phyloP scores from a whole-genome alignment of 2,888 invertebrate genomes.

The Marronus borbonicus region DNA sequence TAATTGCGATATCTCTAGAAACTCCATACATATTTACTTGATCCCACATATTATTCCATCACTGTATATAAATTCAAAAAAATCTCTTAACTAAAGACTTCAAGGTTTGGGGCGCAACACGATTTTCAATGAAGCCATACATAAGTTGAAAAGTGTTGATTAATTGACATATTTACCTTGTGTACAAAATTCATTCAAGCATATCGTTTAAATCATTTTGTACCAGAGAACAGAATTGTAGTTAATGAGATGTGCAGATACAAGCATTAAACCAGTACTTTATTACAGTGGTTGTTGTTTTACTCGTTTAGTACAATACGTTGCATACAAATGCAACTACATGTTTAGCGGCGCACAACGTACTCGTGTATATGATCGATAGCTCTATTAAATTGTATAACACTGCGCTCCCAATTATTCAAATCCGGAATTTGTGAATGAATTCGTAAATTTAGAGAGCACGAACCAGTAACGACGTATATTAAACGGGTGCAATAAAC shows the following conservation, averaged over 20 bases:
- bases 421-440: constrained; percentile 45
- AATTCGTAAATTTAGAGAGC: constrained; percentile 37
- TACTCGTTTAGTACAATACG: constrained; percentile 7
- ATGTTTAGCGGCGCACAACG: constrained; percentile 1
- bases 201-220: too few relatives aligned
- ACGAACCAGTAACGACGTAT: constrained; percentile 33
- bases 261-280: background rate
- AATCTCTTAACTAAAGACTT: too few relatives aligned
- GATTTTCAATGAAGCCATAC: too few relatives aligned
- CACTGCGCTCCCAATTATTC: constrained; percentile 43
- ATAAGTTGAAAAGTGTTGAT: too few relatives aligned
- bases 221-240: background rate
- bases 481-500: constrained; percentile 46
- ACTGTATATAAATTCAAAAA: too few relatives aligned
- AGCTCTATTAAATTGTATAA: constrained; percentile 44
- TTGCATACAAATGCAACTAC: constrained; percentile 14
- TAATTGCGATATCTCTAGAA: too few relatives aligned
- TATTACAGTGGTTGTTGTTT: background rate
- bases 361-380: constrained; percentile 31
- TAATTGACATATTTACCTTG: too few relatives aligned
- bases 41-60: too few relatives aligned
- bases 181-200: too few relatives aligned
- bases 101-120: too few relatives aligned
- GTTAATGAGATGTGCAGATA: background rate
- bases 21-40: too few relatives aligned